Evolutionary conservation across 2,797 vertebrate genomes (phyloP), one percentile per base, ranked within the genome.

Genomic region (Apogon hyalosoma): DNA sequence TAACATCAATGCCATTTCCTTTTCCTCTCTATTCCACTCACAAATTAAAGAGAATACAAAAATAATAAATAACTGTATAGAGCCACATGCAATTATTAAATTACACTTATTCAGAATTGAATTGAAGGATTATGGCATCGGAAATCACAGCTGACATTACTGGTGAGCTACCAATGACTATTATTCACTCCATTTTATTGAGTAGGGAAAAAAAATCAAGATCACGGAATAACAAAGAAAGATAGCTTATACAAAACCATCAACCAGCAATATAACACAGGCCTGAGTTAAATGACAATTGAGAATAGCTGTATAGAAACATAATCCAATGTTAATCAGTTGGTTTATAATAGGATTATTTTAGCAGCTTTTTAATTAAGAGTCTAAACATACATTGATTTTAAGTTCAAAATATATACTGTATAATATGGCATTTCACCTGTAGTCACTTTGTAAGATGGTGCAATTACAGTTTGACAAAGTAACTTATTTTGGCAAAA

Each of bases 341-440:
- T 63, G 36, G 16, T n/a, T 63, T 67, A n/a, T 39, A 36, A 51
- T 56, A 18, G n/a, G 15, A 63, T 11, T 56, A 62, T 65, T 72
- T 64, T 74, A 84, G 75, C 79, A 84, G 80, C 77, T 59, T 1
- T 45, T 6, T 45, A n/a, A 73, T 33, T 38, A 38, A 56, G 16
- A 80, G 39, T 69, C n/a, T 21, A 45, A 59, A 73, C 12, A 16
- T 16, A 40, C 41, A 47, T 15, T 1, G 1, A 38, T 40, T 45
- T 11, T 12, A 15, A 53, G 42, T 50, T 52, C 36, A 15, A 14
- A 54, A 19, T 1, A 39, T 56, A 39, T 61, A 47, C 16, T 10
- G 19, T 9, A 46, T 46, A 47, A 66, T 54, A 11, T 75, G 36
- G 33, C 28, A 43, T 19, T 50, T 52, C 6, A 36, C 31, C 15